Evolutionary conservation across 1,140 invertebrate species (phyloP).

Genomic region (Caenorhabditis latens): DNA sequence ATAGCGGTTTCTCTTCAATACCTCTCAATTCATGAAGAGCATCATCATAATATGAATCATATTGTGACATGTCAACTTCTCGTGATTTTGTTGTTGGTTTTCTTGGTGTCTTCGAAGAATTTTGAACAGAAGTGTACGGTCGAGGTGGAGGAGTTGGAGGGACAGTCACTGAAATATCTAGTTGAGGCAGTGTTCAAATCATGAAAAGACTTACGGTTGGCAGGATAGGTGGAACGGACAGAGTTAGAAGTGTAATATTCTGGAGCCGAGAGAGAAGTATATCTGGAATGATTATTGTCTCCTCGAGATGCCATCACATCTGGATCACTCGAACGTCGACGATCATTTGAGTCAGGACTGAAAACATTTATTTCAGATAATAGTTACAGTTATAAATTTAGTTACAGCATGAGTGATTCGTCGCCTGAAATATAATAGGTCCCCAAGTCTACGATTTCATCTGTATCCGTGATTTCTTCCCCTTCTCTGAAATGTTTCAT

Average conservation of each 20-base stretch:
- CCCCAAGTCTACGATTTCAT: constrained; percentile 46
- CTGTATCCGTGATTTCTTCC: constrained; percentile 43
- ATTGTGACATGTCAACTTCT: constrained; percentile 43
- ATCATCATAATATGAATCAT: constrained; percentile 57
- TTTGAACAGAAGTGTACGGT: constrained; percentile 47
- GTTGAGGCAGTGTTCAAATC: neutral
- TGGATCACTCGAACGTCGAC: constrained; percentile 19
- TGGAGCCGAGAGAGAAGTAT: constrained; percentile 59
- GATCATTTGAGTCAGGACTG: constrained; percentile 5
- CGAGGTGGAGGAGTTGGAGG: constrained; percentile 56
- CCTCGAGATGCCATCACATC: neutral
- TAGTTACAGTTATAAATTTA: neutral
- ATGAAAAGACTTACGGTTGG: constrained; percentile 17
- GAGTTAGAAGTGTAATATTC: constrained; percentile 55
- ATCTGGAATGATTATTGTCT: constrained; percentile 38
- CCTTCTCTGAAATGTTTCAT: constrained; percentile 58
- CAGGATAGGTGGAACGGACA: constrained; percentile 10
- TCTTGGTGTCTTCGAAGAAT: neutral
- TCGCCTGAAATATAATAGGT: constrained; percentile 59
- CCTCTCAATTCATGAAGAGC: constrained; percentile 14
- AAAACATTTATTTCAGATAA: neutral
- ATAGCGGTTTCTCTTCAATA: neutral
- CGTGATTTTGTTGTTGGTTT: neutral
- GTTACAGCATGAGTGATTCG: constrained; percentile 58
- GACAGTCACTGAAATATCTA: constrained; percentile 5